A percentile compares a stretch with the other conserved stretches of the same genome.
phyloP scores from a whole-genome alignment of 2,797 vertebrate species.

The Epinephelus malabaricus region DNA sequence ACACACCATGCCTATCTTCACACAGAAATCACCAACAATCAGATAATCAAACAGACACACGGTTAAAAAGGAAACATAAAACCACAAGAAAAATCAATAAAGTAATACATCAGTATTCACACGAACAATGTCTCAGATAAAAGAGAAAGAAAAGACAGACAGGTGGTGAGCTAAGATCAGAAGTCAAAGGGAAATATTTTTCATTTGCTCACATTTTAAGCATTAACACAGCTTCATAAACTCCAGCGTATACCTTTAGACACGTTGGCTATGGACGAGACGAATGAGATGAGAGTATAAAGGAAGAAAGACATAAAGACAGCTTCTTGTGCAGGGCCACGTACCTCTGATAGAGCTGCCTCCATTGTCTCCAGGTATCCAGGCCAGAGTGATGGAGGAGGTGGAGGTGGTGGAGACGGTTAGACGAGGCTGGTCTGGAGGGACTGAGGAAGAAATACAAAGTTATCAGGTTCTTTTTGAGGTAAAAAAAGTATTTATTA shows the following conservation, averaged over 20 bases:
- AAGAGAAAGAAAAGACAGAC: constrained; percentile 16
- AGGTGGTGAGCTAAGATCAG: constrained; percentile 13
- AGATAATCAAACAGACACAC: constrained; percentile 65
- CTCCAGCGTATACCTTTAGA: neutral
- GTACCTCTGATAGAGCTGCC: constrained; percentile 98
- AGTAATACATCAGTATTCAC: constrained; percentile 40
- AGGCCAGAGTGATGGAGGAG: constrained; percentile 97
- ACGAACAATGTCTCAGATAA: constrained; percentile 18
- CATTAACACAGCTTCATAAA: neutral
- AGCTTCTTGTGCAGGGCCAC: neutral
- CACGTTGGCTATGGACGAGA: constrained; percentile 1
- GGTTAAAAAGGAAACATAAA: constrained; percentile 56
- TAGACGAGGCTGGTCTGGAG: constrained; percentile 97
- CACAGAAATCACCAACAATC: constrained; percentile 55
- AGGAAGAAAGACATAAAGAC: constrained; percentile 8
- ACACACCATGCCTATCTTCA: constrained; percentile 38
- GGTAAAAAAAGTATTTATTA: neutral
- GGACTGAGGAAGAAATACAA: constrained; percentile 81
- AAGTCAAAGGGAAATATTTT: constrained; percentile 11
- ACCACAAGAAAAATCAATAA: constrained; percentile 55
- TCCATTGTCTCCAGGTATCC: constrained; percentile 99
- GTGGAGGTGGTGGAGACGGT: constrained; percentile 98
- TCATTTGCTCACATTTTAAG: neutral
- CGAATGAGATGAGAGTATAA: constrained; percentile 8
- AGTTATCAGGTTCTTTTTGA: constrained; percentile 4